Evolutionary conservation across 92 coral and sea anemone species (phyloP).

Genomic region (Actinostola sp.): DNA sequence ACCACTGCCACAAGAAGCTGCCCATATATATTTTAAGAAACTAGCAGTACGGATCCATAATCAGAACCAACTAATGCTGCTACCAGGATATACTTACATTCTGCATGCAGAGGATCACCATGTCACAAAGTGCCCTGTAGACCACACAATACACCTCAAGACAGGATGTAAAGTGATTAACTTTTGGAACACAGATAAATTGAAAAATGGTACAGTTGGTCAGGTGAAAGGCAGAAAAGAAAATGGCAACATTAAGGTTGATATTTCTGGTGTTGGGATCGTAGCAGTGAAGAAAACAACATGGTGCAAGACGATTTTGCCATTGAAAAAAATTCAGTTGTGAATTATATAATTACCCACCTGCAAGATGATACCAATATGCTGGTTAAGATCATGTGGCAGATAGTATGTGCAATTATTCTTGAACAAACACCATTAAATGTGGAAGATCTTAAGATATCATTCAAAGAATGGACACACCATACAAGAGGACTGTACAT

Average conservation of each 20-base stretch:
- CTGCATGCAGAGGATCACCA: background rate
- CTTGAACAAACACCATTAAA: too few relatives aligned
- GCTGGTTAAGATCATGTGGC: too few relatives aligned
- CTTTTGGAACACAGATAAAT: constrained; percentile 16
- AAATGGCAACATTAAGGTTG: constrained; percentile 16
- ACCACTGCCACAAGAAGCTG: background rate
- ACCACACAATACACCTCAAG: constrained; percentile 4
- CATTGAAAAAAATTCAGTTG: too few relatives aligned
- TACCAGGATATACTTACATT: constrained; percentile 10
- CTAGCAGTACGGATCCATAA: constrained; percentile 10
- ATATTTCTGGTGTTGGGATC: constrained; percentile 15
- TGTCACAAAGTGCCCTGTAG: background rate
- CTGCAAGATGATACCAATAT: too few relatives aligned
- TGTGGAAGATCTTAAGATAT: too few relatives aligned
- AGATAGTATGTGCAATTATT: too few relatives aligned
- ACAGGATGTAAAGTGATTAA: constrained; percentile 27
- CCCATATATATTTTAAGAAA: constrained; percentile 18
- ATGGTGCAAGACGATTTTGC: constrained; percentile 11
- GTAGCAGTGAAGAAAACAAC: constrained; percentile 18
- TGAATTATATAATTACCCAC: too few relatives aligned
- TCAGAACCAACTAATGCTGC: background rate
- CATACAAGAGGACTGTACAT: too few relatives aligned
- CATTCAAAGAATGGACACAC: too few relatives aligned
- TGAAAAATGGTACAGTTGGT: constrained; percentile 28
- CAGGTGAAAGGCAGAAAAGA: constrained; percentile 3